Evolutionary conservation across 2,888 invertebrate genomes (phyloP).

Genomic region (Hirtodrosophila cameraria): DNA sequence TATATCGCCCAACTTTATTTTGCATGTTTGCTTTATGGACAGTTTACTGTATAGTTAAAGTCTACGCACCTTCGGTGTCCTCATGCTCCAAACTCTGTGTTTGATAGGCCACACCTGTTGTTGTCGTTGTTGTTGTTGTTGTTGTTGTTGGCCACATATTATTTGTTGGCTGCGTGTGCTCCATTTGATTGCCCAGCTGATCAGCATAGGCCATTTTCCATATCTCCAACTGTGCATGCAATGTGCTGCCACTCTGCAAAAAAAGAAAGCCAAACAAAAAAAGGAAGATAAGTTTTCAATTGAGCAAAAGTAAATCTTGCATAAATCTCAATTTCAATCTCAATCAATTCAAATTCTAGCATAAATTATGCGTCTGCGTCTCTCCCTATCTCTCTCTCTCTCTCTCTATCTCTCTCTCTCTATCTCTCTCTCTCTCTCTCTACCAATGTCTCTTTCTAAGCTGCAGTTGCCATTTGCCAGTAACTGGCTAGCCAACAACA

Average conservation of each 20-base stretch:
- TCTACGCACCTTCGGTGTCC: slow-evolving; percentile 78
- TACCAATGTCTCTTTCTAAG: too few relatives aligned
- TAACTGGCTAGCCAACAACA: slow-evolving; percentile 22
- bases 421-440: too few relatives aligned
- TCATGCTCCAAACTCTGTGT: slow-evolving; percentile 70
- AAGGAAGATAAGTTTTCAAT: slow-evolving; percentile 45
- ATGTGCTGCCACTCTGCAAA: slow-evolving; percentile 90
- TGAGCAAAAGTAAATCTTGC: slow-evolving; percentile 58
- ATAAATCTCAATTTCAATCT: slow-evolving; percentile 71
- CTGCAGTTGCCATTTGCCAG: slow-evolving; percentile 3
- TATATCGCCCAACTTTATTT: too few relatives aligned
- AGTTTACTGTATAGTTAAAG: not conserved
- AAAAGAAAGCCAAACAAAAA: slow-evolving; percentile 36
- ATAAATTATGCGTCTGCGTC: slow-evolving; percentile 53
- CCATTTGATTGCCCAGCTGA: slow-evolving; percentile 60
- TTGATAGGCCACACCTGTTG: slow-evolving; percentile 55
- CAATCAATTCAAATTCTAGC: slow-evolving; percentile 74
- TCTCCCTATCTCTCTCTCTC: too few relatives aligned
- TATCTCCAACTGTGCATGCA: slow-evolving; percentile 94
- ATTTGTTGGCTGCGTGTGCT: slow-evolving; percentile 30
- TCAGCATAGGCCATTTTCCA: slow-evolving; percentile 93
- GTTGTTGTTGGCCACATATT: slow-evolving; percentile 69
- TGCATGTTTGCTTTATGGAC: too few relatives aligned
- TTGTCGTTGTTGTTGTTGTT: too few relatives aligned
- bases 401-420: too few relatives aligned